Evolutionary conservation across 2,113 vertebrate genomes (phyloP).

Genomic region (Anoplopoma fimbria): DNA sequence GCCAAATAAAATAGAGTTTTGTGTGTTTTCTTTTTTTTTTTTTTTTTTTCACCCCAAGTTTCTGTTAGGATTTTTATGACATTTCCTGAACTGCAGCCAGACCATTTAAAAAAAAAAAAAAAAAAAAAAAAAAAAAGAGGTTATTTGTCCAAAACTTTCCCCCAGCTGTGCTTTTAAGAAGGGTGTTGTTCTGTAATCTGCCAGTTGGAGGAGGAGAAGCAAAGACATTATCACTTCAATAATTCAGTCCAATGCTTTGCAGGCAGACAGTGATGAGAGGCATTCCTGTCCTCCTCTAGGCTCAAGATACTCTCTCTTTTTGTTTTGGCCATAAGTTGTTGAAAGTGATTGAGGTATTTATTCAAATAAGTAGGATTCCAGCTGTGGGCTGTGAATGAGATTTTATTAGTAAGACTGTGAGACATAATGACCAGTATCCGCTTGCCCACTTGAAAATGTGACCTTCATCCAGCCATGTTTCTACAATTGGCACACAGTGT

Average conservation of each 20-base stretch:
- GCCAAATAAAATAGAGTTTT: neutral
- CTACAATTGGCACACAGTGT: neutral
- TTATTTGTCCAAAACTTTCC: constrained; percentile 56
- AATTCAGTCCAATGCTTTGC: neutral
- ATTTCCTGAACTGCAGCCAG: neutral
- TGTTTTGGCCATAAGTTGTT: neutral
- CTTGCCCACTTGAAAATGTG: neutral
- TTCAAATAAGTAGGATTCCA: neutral
- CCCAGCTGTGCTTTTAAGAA: constrained; percentile 35
- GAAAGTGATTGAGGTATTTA: neutral
- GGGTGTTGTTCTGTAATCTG: constrained; percentile 61
- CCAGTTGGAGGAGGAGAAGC: constrained; percentile 75
- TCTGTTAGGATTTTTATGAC: neutral
- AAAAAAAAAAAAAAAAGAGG: no score
- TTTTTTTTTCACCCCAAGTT: neutral
- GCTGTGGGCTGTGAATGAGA: neutral
- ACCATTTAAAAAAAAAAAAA: no score
- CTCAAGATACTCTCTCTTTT: neutral
- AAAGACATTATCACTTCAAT: constrained; percentile 37
- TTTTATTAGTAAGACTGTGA: neutral
- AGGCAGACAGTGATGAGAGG: constrained; percentile 35
- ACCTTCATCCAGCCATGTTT: neutral
- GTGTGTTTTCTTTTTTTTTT: no score
- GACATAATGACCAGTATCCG: neutral
- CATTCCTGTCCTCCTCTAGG: constrained; percentile 3